phyloP scores from a whole-genome alignment of 2,113 vertebrate genomes.

The Sinocyclocheilus maitianheensis region DNA sequence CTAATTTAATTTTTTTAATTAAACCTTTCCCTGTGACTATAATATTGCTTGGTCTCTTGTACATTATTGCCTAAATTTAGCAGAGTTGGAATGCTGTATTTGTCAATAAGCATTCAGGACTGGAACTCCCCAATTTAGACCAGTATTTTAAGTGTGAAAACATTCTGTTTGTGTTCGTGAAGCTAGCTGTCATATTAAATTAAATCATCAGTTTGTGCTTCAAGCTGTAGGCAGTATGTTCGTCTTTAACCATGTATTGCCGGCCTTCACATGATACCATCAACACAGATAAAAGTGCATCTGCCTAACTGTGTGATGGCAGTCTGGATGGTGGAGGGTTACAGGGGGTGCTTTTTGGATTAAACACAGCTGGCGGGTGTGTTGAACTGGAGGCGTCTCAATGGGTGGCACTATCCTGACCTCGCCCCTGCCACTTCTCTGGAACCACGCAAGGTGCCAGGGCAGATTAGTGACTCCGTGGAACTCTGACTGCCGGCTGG shows the following conservation, averaged over 20 bases:
- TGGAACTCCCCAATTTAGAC: neutral
- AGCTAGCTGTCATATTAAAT: neutral
- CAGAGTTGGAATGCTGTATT: neutral
- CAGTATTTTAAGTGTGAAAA: neutral
- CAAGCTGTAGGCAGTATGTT: neutral
- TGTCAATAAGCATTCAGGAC: neutral
- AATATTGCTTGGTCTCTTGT: neutral
- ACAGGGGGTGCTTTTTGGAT: neutral
- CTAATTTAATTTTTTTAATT: neutral
- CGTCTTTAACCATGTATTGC: neutral
- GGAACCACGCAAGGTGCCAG: constrained; percentile 68
- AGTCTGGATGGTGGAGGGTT: constrained; percentile 10
- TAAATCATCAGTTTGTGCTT: neutral
- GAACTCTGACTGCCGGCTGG: constrained; percentile 57
- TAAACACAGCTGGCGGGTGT: constrained; percentile 16
- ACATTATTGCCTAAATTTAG: neutral
- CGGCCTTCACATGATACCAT: neutral
- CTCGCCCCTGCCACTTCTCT: constrained; percentile 69
- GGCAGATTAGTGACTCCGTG: constrained; percentile 64
- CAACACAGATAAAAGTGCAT: constrained; percentile 19
- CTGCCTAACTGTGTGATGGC: constrained; percentile 10
- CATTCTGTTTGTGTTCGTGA: neutral
- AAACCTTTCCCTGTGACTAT: neutral
- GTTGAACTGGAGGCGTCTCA: neutral
- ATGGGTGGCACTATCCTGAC: constrained; percentile 21